Evolutionary conservation across 2,113 vertebrate genomes (phyloP), one percentile per base, ranked within the genome.

Genomic region (Murina feae): DNA sequence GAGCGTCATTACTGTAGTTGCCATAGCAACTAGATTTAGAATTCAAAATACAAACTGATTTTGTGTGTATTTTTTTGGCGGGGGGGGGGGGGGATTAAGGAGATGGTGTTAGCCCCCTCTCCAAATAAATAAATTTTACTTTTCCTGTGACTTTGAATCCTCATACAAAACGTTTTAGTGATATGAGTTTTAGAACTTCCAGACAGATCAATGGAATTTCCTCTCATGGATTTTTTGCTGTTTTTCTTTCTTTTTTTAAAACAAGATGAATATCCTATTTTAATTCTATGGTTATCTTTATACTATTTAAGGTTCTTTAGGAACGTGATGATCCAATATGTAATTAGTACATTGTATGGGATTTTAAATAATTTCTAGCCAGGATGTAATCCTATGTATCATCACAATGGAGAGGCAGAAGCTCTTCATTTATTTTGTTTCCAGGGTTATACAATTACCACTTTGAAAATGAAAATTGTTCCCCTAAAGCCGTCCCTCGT

Each of bases 11-110:
- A 82, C 14, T 89, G 9, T 74, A 30, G 86, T 79, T 91, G 75
- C 89, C 96, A 79, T 25, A 93, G 74, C 23, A 91, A 78, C 86
- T 35, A 47, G 60, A 83, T 65, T 93, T 60, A 63, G 74, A 78
- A 89, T 88, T 91, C 79, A 83, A 90, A 93, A 82, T 71, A 84
- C 51, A 95, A 75, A 53, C 35, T 55, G 51, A 51, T 49, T 76
- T 72, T 78, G 13, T 37, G 28, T 58, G 13, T 44, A 1, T 71
- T 44, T 44, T 44, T 44, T 58, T 23, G 35, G n/a, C 8, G 53
- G 13, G 8, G 37, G 10, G n/a, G 44, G 25, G 12, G 9, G 7
- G 9, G 55, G 30, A 14, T 17, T 39, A 21, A 17, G 69, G 53
- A 49, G 11, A 51, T 0, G 30, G 8, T 9, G 30, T 53, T 79